Evolutionary conservation across 2,797 vertebrate genomes (phyloP).

Genomic region (Buphagus erythrorhynchus): DNA sequence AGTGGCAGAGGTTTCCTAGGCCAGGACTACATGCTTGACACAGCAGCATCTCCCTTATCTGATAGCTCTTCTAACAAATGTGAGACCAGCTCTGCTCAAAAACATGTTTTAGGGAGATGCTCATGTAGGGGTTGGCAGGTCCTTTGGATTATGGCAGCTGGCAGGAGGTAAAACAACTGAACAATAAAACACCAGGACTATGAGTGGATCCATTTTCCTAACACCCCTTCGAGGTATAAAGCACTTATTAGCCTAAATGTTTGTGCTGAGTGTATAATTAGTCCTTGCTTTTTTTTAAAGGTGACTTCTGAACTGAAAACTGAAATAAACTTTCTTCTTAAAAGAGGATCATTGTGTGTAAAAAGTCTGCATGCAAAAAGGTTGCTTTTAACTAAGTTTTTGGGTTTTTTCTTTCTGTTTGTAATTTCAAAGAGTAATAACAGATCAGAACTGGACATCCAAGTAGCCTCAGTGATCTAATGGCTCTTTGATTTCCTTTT

Average conservation of each 20-base stretch:
- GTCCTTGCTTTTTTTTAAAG: neutral
- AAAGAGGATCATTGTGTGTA: accelerated
- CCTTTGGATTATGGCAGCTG: neutral
- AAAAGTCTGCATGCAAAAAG: neutral
- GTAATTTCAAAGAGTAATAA: neutral
- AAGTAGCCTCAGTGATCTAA: neutral
- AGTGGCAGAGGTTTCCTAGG: neutral
- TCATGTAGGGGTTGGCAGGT: neutral
- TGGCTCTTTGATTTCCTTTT: neutral
- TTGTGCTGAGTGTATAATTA: neutral
- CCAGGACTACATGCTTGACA: neutral
- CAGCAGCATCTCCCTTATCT: neutral
- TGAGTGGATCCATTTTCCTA: neutral
- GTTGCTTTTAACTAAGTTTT: neutral
- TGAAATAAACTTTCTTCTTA: neutral
- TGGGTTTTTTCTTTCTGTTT: neutral
- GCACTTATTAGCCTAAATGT: neutral
- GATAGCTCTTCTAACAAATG: neutral
- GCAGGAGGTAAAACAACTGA: neutral
- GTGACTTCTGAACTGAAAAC: neutral
- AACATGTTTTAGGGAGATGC: neutral
- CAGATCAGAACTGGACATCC: neutral
- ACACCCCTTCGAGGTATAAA: neutral
- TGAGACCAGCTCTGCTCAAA: neutral
- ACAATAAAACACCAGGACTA: neutral